phyloP scores from a whole-genome alignment of 1,140 invertebrate species.

The Drosophila serrata region DNA sequence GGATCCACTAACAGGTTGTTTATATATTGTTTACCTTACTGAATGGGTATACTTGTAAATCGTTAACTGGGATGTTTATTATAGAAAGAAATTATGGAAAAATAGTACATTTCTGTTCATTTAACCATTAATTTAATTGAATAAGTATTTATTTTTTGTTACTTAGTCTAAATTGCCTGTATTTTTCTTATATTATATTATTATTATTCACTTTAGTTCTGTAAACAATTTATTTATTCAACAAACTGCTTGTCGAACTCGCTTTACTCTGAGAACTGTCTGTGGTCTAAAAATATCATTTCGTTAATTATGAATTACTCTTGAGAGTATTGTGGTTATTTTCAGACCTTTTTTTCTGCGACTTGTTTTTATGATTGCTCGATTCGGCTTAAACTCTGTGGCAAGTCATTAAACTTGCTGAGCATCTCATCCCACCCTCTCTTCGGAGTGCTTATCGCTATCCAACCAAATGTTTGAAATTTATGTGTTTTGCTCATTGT shows the following conservation, averaged over 20 bases:
- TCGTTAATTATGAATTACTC: background rate
- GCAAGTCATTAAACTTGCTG: constrained; percentile 48
- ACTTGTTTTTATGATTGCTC: background rate
- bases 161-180: too few species aligned
- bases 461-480: constrained; percentile 60
- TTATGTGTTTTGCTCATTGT: constrained; percentile 60
- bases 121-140: background rate
- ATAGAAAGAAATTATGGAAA: too few species aligned
- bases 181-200: too few species aligned
- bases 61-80: too few species aligned
- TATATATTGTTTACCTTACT: constrained; percentile 6
- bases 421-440: background rate
- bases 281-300: background rate
- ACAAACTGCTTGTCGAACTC: too few species aligned
- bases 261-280: too few species aligned
- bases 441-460: constrained; percentile 57
- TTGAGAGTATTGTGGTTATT: background rate
- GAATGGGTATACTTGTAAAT: background rate
- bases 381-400: constrained; percentile 21
- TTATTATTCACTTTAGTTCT: background rate
- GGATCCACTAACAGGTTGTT: constrained; percentile 17
- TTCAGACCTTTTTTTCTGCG: background rate
- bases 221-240: background rate
- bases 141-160: background rate
- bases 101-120: background rate